phyloP scores from a whole-genome alignment of 2,113 vertebrate species.

The Campylomormyrus tamandua region DNA sequence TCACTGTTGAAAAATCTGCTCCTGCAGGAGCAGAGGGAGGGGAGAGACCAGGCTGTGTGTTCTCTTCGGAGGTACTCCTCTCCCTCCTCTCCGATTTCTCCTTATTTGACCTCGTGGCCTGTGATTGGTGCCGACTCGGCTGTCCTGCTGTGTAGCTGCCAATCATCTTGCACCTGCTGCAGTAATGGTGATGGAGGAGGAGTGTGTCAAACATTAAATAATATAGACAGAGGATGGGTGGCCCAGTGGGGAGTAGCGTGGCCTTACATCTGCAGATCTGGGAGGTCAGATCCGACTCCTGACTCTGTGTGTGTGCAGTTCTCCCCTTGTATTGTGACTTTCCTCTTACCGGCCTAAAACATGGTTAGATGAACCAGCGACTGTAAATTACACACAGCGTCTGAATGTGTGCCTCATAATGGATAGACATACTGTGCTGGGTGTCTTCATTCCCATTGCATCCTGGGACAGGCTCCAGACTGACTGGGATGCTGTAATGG shows the following conservation, averaged over 20 bases:
- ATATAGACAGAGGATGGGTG: background rate
- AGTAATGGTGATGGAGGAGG: background rate
- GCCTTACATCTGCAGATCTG: background rate
- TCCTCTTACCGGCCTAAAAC: background rate
- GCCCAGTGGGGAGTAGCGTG: background rate
- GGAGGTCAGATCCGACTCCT: background rate
- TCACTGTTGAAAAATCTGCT: background rate
- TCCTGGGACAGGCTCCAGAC: background rate
- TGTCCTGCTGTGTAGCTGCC: background rate
- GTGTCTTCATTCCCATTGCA: background rate
- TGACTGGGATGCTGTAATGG: background rate
- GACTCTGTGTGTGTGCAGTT: background rate
- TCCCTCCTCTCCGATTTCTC: background rate
- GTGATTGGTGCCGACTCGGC: background rate
- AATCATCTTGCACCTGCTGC: slow-evolving; percentile 13
- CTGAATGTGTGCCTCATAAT: background rate
- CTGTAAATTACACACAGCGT: background rate
- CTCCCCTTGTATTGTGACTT: background rate
- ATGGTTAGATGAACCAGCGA: background rate
- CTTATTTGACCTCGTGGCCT: background rate
- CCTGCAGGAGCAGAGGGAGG: background rate
- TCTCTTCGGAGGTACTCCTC: background rate
- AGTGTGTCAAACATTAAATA: background rate
- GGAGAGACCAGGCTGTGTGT: background rate
- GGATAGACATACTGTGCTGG: background rate